A percentile compares a stretch with the other conserved stretches of the same genome.
Conservation (phyloP, 2,888 invertebrate species). For the Melikaiella ostensackeni region DNA sequence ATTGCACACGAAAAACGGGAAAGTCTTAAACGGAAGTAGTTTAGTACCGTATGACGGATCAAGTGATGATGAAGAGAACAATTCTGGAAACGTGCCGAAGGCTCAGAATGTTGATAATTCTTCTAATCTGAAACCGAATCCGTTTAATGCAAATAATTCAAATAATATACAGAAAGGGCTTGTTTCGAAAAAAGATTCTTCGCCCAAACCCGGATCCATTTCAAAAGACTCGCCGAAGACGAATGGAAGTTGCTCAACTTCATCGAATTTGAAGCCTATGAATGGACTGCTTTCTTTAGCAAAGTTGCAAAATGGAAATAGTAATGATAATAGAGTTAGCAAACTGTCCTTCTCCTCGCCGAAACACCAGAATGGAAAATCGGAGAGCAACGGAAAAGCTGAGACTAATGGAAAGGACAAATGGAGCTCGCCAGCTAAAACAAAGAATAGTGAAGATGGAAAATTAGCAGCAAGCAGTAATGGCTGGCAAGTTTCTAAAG, state of each 20-base stretch:
- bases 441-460: conserved; percentile 63
- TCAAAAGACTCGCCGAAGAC: conserved; percentile 46
- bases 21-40: conserved; percentile 67
- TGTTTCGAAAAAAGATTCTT: conserved; percentile 44
- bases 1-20: conserved; percentile 69
- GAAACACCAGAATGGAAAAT: conserved; percentile 67
- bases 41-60: conserved; percentile 75
- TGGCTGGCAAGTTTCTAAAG: conserved; percentile 71
- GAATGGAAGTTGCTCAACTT: conserved; percentile 42
- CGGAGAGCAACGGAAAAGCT: conserved; percentile 58
- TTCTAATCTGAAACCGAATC: conserved; percentile 38
- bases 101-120: conserved; percentile 43
- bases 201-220: conserved; percentile 35
- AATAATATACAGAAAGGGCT: conserved; percentile 43
- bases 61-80: conserved; percentile 71
- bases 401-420: conserved; percentile 67
- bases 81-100: conserved; percentile 41
- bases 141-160: conserved; percentile 2
- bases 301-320: conserved; percentile 46
- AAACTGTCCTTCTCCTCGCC: conserved; percentile 45
- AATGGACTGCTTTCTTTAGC: conserved; percentile 41
- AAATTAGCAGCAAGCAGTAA: conserved; percentile 70
- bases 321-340: conserved; percentile 48
- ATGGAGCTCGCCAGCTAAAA: conserved; percentile 65
- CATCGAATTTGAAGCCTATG: conserved; percentile 17